Evolutionary conservation across 1,140 invertebrate species (phyloP).

Genomic region (Liolophura sinensis): DNA sequence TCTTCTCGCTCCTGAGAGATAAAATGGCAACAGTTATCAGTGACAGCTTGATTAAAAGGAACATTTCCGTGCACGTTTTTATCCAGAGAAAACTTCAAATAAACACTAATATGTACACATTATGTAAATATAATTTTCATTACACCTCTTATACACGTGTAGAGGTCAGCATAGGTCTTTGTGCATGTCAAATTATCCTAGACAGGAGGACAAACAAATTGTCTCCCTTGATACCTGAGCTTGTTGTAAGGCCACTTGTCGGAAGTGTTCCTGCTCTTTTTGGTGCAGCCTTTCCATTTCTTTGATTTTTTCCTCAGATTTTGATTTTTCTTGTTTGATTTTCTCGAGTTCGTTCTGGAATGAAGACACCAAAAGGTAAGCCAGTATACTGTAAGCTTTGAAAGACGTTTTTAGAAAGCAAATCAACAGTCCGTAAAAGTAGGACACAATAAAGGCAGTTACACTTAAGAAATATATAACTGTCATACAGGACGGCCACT

Average conservation of each 20-base stretch:
- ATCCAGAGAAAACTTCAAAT: not conserved
- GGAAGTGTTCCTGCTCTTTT: slow-evolving; percentile 29
- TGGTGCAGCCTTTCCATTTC: slow-evolving; percentile 38
- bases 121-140: not conserved
- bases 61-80: not conserved
- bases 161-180: not conserved
- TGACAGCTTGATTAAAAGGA: slow-evolving; percentile 2
- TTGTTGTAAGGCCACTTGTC: slow-evolving; percentile 37
- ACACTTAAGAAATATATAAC: not conserved
- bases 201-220: not conserved
- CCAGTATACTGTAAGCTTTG: not conserved
- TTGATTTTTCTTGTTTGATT: slow-evolving; percentile 38
- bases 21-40: not conserved
- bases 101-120: not conserved
- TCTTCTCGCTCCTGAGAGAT: slow-evolving; percentile 38
- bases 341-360: slow-evolving; percentile 44
- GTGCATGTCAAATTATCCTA: not conserved
- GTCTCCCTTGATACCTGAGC: slow-evolving; percentile 17
- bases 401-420: not conserved
- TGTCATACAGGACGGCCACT: not conserved
- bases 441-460: not conserved
- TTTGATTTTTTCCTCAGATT: slow-evolving; percentile 37
- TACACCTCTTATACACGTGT: not conserved
- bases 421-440: not conserved
- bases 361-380: not conserved